phyloP scores from a whole-genome alignment of 2,113 vertebrate species.

The Passer montanus region DNA sequence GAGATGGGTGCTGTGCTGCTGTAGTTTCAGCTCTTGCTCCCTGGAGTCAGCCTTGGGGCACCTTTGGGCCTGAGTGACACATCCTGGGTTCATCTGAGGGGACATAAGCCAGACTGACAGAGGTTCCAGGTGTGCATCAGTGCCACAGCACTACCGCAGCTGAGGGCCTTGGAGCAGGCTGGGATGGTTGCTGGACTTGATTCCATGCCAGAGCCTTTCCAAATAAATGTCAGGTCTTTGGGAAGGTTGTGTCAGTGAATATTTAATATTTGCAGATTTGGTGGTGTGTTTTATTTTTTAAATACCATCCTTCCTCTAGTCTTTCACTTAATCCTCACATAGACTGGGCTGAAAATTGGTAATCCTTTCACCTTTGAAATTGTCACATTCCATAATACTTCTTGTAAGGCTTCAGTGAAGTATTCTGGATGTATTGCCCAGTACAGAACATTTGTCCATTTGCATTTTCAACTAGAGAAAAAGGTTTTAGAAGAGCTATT shows the following conservation, averaged over 20 bases:
- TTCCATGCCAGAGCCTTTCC: background rate
- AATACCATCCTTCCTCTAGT: background rate
- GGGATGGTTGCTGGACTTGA: background rate
- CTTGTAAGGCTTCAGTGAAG: background rate
- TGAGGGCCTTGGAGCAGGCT: background rate
- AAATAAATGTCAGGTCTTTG: background rate
- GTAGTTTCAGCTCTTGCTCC: background rate
- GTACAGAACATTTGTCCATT: background rate
- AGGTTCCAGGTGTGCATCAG: background rate
- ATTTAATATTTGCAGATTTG: background rate
- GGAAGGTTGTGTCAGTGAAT: background rate
- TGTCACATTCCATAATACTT: background rate
- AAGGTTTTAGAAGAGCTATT: background rate
- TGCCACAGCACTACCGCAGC: background rate
- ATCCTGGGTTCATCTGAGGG: background rate
- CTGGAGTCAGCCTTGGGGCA: background rate
- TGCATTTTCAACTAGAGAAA: background rate
- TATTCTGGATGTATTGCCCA: background rate
- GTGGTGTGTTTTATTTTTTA: background rate
- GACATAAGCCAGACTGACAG: background rate
- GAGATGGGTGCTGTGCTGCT: background rate
- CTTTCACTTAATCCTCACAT: background rate
- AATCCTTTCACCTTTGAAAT: background rate
- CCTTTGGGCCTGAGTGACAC: background rate
- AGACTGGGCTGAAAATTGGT: background rate